A percentile compares a stretch with the other conserved stretches of the same genome.
phyloP scores from a whole-genome alignment of 2,113 vertebrate genomes.

The Hirundichthys speculiger region DNA sequence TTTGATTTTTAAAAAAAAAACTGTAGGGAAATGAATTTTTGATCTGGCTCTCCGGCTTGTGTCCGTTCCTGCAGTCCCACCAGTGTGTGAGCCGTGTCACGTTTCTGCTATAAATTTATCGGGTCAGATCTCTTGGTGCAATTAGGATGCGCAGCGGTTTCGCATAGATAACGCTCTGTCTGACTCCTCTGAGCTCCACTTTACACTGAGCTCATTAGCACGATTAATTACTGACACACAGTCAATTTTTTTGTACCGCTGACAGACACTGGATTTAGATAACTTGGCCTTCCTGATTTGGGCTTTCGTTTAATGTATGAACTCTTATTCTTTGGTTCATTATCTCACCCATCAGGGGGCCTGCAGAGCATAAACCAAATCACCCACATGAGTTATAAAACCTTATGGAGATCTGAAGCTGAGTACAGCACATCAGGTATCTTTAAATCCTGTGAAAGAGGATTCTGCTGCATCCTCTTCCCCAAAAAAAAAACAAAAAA shows the following conservation, averaged over 20 bases:
- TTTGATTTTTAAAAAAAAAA: not conserved
- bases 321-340: slow-evolving; percentile 20
- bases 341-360: slow-evolving; percentile 20
- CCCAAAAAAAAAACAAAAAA: not conserved
- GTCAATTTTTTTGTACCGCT: slow-evolving; percentile 44
- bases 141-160: slow-evolving; percentile 74
- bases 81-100: slow-evolving; percentile 51
- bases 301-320: slow-evolving; percentile 34
- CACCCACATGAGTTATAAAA: slow-evolving; percentile 20
- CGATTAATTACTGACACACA: slow-evolving; percentile 72
- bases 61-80: slow-evolving; percentile 15
- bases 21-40: slow-evolving; percentile 12
- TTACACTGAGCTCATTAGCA: slow-evolving; percentile 69
- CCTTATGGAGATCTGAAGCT: slow-evolving; percentile 15
- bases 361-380: slow-evolving; percentile 18
- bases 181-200: slow-evolving; percentile 61
- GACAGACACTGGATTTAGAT: slow-evolving; percentile 30
- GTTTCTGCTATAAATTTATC: slow-evolving; percentile 67
- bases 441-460: slow-evolving; percentile 18
- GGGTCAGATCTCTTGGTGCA: slow-evolving; percentile 71
- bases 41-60: slow-evolving; percentile 18
- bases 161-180: slow-evolving; percentile 70
- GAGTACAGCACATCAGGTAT: slow-evolving; percentile 29
- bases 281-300: slow-evolving; percentile 36
- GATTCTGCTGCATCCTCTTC: slow-evolving; percentile 23